These are phyloP conservation scores for Hyles lineata DNA, from an alignment of 2,888 invertebrate genomes.

Conservation along the genomic window DNA sequence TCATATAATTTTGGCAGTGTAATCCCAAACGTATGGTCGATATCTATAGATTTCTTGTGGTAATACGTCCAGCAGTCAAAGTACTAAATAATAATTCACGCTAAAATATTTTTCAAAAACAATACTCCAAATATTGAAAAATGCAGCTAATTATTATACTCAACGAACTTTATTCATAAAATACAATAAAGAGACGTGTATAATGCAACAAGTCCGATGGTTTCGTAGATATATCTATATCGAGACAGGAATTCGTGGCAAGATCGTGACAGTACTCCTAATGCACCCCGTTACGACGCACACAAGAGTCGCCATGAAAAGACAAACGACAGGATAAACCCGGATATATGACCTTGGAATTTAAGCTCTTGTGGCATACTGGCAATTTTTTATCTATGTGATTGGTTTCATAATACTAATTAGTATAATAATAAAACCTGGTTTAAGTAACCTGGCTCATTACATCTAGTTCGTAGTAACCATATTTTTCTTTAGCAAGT, in stretches of 20 bases:
- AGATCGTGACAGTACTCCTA: constrained; percentile 68
- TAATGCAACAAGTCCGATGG: constrained; percentile 46
- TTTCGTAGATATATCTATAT: constrained; percentile 59
- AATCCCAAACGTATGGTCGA: too few species aligned
- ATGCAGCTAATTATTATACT: too few species aligned
- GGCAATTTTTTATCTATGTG: neutral
- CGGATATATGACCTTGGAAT: constrained; percentile 27
- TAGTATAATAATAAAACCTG: neutral
- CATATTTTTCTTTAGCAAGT: too few species aligned
- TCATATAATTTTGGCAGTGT: too few species aligned
- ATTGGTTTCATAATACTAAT: neutral
- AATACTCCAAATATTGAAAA: too few species aligned
- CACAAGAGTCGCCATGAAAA: constrained; percentile 37
- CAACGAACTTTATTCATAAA: constrained; percentile 8
- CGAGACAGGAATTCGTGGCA: constrained; percentile 49
- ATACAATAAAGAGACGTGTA: neutral
- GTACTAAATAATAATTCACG: too few species aligned
- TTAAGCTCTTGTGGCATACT: neutral
- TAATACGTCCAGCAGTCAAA: too few species aligned
- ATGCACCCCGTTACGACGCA: constrained; percentile 54
- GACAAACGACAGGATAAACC: constrained; percentile 29
- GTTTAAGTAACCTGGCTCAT: too few species aligned
- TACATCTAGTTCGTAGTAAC: neutral
- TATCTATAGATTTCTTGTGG: too few species aligned
- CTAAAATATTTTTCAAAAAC: too few species aligned